Percentiles rank a stretch among this genome's conserved stretches.
phyloP scores from a whole-genome alignment of 2,888 invertebrate genomes.

The Gastrophysa polygoni region DNA sequence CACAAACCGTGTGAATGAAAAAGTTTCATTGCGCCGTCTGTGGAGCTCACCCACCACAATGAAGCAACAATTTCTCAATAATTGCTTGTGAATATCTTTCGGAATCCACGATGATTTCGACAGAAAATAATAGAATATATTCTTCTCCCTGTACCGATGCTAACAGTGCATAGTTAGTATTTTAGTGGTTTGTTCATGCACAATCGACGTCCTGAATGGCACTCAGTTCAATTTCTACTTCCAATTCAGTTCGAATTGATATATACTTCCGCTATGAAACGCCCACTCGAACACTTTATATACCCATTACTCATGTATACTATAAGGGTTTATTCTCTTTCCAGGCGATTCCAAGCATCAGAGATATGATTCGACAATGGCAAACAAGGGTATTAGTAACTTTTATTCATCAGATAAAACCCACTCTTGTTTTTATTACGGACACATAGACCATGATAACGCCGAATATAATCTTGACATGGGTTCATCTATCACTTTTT shows the following conservation, averaged over 20 bases:
- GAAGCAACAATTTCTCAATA: too few species aligned
- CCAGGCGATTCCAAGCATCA: slow-evolving; percentile 8
- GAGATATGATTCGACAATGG: slow-evolving; percentile 21
- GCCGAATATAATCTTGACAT: not conserved
- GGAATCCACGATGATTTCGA: too few species aligned
- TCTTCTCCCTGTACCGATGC: too few species aligned
- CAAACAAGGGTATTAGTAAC: slow-evolving; percentile 27
- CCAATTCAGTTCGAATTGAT: not conserved
- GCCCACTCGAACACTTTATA: not conserved
- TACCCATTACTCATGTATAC: not conserved
- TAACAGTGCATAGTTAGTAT: too few species aligned
- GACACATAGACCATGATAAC: slow-evolving; percentile 11
- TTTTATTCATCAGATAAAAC: slow-evolving; percentile 27
- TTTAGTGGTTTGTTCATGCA: too few species aligned
- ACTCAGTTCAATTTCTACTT: not conserved
- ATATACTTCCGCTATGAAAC: not conserved
- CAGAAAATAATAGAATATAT: too few species aligned
- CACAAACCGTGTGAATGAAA: too few species aligned
- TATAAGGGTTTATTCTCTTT: not conserved
- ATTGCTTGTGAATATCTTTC: too few species aligned
- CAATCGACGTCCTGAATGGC: not conserved
- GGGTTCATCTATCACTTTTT: not conserved
- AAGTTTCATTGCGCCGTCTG: too few species aligned
- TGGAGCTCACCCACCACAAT: too few species aligned
- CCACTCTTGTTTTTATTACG: slow-evolving; percentile 4